Percentiles rank a stretch among this genome's conserved stretches.
These are phyloP conservation scores for Saccopteryx leptura DNA, from an alignment of 2,113 vertebrate species.

Conservation along the genomic window DNA sequence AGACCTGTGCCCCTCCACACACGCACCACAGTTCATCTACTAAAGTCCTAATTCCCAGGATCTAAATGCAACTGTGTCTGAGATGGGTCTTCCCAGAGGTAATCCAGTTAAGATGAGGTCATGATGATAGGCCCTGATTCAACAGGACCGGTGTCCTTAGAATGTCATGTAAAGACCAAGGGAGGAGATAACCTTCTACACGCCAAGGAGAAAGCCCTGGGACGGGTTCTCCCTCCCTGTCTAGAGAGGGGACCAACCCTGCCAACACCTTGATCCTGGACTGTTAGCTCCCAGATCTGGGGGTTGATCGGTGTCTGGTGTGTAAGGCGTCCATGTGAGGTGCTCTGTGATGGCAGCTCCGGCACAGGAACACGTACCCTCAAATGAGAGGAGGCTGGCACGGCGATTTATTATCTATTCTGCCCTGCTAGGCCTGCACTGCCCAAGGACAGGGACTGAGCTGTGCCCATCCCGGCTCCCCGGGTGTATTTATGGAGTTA, in stretches of 20 bases:
- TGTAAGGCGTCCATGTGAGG: neutral
- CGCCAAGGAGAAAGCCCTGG: neutral
- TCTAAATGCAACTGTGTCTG: neutral
- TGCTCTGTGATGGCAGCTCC: neutral
- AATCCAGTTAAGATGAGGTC: neutral
- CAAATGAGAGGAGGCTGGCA: neutral
- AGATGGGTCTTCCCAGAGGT: neutral
- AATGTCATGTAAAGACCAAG: neutral
- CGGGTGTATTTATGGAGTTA: neutral
- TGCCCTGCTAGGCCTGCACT: neutral
- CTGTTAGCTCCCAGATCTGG: neutral
- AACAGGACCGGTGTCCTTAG: neutral
- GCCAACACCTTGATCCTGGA: neutral
- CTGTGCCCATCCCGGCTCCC: neutral
- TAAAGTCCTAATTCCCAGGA: neutral
- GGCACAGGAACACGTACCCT: neutral
- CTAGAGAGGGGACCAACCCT: neutral
- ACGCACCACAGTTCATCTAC: neutral
- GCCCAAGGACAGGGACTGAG: neutral
- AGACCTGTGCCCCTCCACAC: neutral
- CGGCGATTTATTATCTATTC: too few relatives aligned
- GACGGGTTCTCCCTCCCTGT: neutral
- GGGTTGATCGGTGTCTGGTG: neutral
- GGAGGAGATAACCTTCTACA: neutral
- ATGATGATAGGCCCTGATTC: neutral